Base-by-base conservation (phyloP, 2,888 invertebrate genomes). In the Cotesia congregata region DNA sequence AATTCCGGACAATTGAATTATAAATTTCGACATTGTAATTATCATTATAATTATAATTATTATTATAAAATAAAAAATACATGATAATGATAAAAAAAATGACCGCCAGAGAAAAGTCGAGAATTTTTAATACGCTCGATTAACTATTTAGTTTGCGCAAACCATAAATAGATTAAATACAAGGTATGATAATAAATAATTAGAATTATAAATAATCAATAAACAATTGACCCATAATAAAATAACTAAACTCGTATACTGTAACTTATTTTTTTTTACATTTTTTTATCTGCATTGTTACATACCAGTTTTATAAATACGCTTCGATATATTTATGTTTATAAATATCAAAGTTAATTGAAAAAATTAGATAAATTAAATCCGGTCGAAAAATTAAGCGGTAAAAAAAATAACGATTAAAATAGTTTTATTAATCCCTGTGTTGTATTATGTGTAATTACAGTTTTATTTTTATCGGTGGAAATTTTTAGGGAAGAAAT, bases 1-100 rank as follows among this genome's bases (percentile, higher is more conserved):
- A 70, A 50, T 70, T 59, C 60, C 41, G 12, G 59, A 9, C 50
- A 69, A 69, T 30, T 30, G 30, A 30, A 30, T 30, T 30, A 30
- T 30, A 30, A 30, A 30, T 40, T 40, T 69, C 41, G 50, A 50
- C 50, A 50, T 50, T 50, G 50, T 50, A 5, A 67, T 20, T 64
- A 15, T 64, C 6, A 15, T 64, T 15, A 64, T 64, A 1, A 20
- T 15, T 7, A 64, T 15, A 15, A 62, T 7, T 15, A 64, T 62
- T 15, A 17, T 64, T 64, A 15, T 62, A 6, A 50, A 50, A 50
- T 9, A 50, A 7, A 50, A 50, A 50, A 50, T 50, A 12, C 7
- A 50, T 12, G 12, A 64, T 15, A 6, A n/a, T n/a, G n/a, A n/a
- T n/a, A n/a, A n/a, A 6, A 64, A 17, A 15, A 20, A 64, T 30